Evolutionary conservation across 2,797 vertebrate species (phyloP).

Genomic region (Sparus aurata): DNA sequence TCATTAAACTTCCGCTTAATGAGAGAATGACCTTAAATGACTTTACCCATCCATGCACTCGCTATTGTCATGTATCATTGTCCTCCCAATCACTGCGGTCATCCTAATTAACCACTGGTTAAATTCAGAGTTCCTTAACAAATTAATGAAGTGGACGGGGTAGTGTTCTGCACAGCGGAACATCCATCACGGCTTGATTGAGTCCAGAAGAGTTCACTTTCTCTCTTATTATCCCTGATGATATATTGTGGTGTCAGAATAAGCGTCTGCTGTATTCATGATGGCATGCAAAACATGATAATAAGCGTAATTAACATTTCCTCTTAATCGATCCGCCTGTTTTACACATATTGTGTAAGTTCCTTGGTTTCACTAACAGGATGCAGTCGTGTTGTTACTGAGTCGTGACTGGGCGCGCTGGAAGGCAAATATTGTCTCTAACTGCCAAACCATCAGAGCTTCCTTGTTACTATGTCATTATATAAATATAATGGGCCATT

Average conservation of each 20-base stretch:
- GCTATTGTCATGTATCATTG: conserved; percentile 81
- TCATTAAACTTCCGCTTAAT: conserved; percentile 80
- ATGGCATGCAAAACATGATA: conserved; percentile 30
- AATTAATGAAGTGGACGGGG: conserved; percentile 77
- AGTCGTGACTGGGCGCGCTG: not conserved
- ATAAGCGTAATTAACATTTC: conserved; percentile 40
- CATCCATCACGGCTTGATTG: conserved; percentile 80
- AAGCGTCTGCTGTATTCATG: conserved; percentile 42
- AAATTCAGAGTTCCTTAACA: conserved; percentile 71
- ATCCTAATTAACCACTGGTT: conserved; percentile 79
- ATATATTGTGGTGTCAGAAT: conserved; percentile 43
- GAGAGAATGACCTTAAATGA: conserved; percentile 79
- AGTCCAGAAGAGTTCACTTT: conserved; percentile 63
- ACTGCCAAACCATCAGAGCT: not conserved
- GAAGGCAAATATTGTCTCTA: not conserved
- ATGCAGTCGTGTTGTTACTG: not conserved
- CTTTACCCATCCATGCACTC: conserved; percentile 70
- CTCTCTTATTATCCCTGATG: conserved; percentile 54
- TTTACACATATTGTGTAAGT: not conserved
- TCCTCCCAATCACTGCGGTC: conserved; percentile 68
- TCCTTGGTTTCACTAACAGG: not conserved
- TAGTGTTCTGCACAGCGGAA: conserved; percentile 65
- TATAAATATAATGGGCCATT: not conserved
- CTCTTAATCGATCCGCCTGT: not conserved
- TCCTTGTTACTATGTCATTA: not conserved